Evolutionary conservation across 2,888 invertebrate genomes (phyloP).

Genomic region (Euzetes globulus): DNA sequence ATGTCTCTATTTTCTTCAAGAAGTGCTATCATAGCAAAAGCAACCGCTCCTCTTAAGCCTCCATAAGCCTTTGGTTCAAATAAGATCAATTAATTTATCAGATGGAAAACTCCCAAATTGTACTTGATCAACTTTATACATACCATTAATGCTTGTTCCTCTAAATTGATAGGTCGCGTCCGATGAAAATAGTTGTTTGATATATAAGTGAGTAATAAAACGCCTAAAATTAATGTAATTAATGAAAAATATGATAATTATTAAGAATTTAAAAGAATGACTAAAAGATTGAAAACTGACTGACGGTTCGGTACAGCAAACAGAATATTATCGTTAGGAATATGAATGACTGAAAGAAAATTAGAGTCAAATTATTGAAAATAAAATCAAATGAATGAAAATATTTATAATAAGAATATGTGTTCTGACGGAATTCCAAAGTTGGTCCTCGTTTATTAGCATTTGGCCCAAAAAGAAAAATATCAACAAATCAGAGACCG

Average conservation of each 20-base stretch:
- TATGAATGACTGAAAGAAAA: slow-evolving; percentile 45
- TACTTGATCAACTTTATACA: background rate
- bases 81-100: too few species aligned
- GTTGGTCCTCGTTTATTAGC: slow-evolving; percentile 49
- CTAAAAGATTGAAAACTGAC: slow-evolving; percentile 44
- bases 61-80: slow-evolving; percentile 51
- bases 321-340: slow-evolving; percentile 50
- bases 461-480: slow-evolving; percentile 55
- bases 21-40: slow-evolving; percentile 54
- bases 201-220: background rate
- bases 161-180: background rate
- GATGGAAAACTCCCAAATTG: too few species aligned
- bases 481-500: slow-evolving; percentile 53
- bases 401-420: too few species aligned
- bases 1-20: slow-evolving; percentile 45
- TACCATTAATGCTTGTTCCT: slow-evolving; percentile 17
- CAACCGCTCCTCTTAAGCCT: slow-evolving; percentile 54
- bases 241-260: too few species aligned
- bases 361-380: too few species aligned
- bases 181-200: background rate
- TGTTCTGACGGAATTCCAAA: slow-evolving; percentile 48
- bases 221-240: background rate
- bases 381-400: too few species aligned
- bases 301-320: slow-evolving; percentile 49
- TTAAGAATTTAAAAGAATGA: too few species aligned